A percentile compares a stretch with the other conserved stretches of the same genome.
Evolutionary conservation across 2,113 vertebrate species (phyloP).

Genomic region (Micromys minutus): DNA sequence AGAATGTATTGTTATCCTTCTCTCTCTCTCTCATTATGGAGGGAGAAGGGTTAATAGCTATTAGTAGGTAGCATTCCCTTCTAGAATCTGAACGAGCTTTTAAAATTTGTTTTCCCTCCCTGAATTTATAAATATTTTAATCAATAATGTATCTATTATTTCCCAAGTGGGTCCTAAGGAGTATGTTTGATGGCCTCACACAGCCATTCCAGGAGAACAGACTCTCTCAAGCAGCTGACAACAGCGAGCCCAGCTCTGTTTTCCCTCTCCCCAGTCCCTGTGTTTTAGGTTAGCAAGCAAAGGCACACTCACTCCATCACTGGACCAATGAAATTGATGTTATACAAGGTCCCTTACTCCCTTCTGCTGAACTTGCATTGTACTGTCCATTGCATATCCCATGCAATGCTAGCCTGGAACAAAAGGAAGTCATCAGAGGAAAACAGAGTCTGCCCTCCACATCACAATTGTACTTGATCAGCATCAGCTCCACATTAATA

Average conservation of each 20-base stretch:
- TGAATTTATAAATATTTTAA: conserved; percentile 84
- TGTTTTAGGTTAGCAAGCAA: conserved; percentile 52
- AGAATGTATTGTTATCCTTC: conserved; percentile 39
- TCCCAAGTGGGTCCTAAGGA: conserved; percentile 79
- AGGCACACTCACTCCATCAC: neutral
- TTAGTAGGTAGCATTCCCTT: conserved; percentile 78
- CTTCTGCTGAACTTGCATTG: conserved; percentile 74
- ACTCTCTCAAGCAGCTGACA: conserved; percentile 75
- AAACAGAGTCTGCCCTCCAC: neutral
- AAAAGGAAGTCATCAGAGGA: conserved; percentile 59
- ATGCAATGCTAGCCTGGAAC: conserved; percentile 54
- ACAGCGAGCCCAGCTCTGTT: conserved; percentile 62
- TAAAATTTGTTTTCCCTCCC: conserved; percentile 81
- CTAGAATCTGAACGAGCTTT: conserved; percentile 76
- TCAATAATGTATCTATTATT: conserved; percentile 83
- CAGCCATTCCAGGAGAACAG: conserved; percentile 70
- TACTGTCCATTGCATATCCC: conserved; percentile 40
- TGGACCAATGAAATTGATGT: conserved; percentile 51
- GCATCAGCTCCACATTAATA: conserved; percentile 50
- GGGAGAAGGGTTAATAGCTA: conserved; percentile 67
- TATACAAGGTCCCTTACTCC: neutral
- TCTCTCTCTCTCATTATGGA: conserved; percentile 44
- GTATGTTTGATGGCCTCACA: conserved; percentile 78
- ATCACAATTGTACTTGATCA: conserved; percentile 46
- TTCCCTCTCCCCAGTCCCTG: conserved; percentile 63